These are phyloP conservation scores for Tamias sibiricus DNA, from an alignment of 2,113 vertebrate genomes.

Conservation along the genomic window DNA sequence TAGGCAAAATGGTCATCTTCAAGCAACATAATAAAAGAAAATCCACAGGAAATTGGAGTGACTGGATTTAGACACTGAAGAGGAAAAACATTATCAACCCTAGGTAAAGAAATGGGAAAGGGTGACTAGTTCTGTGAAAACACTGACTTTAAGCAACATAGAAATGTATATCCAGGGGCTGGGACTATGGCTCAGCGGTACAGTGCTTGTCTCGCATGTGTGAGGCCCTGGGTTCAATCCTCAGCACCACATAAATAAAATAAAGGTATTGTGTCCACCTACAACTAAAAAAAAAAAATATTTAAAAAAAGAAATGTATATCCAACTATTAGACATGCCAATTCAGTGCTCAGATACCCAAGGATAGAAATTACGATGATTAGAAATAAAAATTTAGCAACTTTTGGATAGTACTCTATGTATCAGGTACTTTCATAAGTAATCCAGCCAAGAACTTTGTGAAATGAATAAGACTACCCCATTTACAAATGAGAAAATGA, in stretches of 20 bases:
- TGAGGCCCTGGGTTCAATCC: too few relatives aligned
- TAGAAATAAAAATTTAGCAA: background rate
- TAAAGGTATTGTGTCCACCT: too few relatives aligned
- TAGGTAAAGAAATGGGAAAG: background rate
- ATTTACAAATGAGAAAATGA: slow-evolving; percentile 20
- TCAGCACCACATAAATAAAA: too few relatives aligned
- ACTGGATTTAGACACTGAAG: background rate
- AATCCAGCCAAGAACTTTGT: background rate
- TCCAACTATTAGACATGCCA: too few relatives aligned
- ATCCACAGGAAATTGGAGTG: background rate
- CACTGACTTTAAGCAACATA: background rate
- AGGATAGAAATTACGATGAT: background rate
- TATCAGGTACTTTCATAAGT: background rate
- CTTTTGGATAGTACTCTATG: background rate
- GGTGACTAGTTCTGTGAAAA: background rate
- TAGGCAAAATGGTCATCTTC: background rate
- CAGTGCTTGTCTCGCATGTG: too few relatives aligned
- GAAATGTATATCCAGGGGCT: too few relatives aligned
- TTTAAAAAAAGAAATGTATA: too few relatives aligned
- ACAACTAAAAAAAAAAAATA: too few relatives aligned
- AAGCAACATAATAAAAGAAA: background rate
- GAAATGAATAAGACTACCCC: background rate
- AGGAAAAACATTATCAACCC: background rate
- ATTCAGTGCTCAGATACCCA: background rate
- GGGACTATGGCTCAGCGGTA: too few relatives aligned